Evolutionary conservation across 1,140 invertebrate species (phyloP), one percentile per base, ranked within the genome.

Genomic region (Megalopta genalis): DNA sequence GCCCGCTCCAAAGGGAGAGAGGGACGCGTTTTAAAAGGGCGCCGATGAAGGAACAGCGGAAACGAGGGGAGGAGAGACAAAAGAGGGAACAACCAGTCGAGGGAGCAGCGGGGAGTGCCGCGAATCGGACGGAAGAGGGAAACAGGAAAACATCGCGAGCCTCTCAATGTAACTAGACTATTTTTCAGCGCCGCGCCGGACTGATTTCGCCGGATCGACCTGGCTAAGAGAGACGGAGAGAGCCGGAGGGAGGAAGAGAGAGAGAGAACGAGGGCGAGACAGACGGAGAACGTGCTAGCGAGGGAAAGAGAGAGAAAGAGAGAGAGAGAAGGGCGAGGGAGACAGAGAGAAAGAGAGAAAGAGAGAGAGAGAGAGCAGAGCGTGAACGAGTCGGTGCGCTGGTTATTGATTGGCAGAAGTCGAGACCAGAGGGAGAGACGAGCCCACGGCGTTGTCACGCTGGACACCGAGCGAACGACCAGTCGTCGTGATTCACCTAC

Each of bases 321-420:
- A 49, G 46, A 49, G 0, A 16, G 10, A 16, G 0, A 12, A 46
- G 42, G 42, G 42, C 18, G 49, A 52, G 16, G 37, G 66, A 39
- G 64, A 81, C 42, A 10, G 75, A 70, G 68, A 68, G 80, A 52
- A 39, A 9, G 64, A 59, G 60, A 77, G 52, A 60, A 57, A 52
- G 66, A 66, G 71, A 27, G 54, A 63, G 74, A 49, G 14, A 74
- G 72, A 79, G 77, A 83, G 63, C 37, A 52, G 67, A 82, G 75
- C 65, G 81, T 70, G 74, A 80, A 76, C 77, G 86, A 85, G 87
- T 83, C 77, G 86, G 85, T 83, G 85, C 87, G 86, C 86, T 77
- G 86, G 88, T 90, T 91, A 90, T 90, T 90, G 90, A 88, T 90
- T 91, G 89, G 89, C 87, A 85, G 76, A 83, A 82, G 86, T 80